Evolutionary conservation across 2,113 vertebrate species (phyloP), one percentile per base, ranked within the genome.

Genomic region (Chloebia gouldiae): DNA sequence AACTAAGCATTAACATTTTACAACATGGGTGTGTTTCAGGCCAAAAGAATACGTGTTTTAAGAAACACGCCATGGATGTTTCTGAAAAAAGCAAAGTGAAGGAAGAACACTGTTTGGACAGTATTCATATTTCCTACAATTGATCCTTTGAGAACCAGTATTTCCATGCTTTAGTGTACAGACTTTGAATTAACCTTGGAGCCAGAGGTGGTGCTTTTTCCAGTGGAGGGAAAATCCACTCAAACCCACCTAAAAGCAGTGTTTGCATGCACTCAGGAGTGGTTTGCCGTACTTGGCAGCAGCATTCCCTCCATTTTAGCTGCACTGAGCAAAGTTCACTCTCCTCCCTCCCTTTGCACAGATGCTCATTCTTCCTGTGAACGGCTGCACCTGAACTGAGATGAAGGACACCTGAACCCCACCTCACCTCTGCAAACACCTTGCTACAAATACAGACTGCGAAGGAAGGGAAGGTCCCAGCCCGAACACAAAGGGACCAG

Each of bases 401-500:
- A 69, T 8, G 51, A 61, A 70, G 51, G 33, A 39, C 60, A 59
- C 68, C 49, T 23, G 25, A 27, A 51, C 30, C 53, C 35, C 49
- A 63, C 17, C 57, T n/a, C 30, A 31, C 5, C 21, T 50, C 78
- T 63, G 73, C 56, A 78, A 57, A 87, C 0, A 1, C 39, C 17
- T 9, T 14, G 24, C n/a, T 63, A 63, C 22, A 27, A 54, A 39
- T 0, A 0, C 12, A 53, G 50, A 33, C 45, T 25, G 47, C 5
- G 22, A 63, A 59, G n/a, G 33, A 51, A 81, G 7, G 28, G 37
- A 53, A 83, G 40, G 54, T 50, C 72, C 64, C 54, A 70, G 17
- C 5, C 18, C 1, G 0, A 84, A 78, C 21, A 44, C 57, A 49
- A 40, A 45, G 15, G 35, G 40, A 87, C 8, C 21, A 22, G 35